Conservation (phyloP, 2,888 invertebrate species). For the Cybosia mesomella region DNA sequence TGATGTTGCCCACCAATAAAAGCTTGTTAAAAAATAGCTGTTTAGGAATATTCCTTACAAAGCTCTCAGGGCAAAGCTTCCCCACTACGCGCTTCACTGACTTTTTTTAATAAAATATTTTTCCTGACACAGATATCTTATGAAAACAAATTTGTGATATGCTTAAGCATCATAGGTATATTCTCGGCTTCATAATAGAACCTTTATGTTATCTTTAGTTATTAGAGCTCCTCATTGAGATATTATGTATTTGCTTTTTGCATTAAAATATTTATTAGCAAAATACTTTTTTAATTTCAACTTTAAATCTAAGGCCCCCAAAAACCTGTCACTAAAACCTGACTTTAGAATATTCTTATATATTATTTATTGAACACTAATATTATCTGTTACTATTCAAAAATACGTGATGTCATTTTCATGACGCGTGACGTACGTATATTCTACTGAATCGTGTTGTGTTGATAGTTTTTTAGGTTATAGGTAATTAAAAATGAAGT, state of each 20-base stretch:
- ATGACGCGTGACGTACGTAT: too few relatives aligned
- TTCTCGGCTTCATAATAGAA: conserved; percentile 7
- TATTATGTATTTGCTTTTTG: conserved; percentile 1
- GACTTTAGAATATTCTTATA: too few relatives aligned
- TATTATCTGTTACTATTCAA: too few relatives aligned
- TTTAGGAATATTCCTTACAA: conserved; percentile 41
- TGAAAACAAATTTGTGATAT: conserved; percentile 25
- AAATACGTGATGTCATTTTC: too few relatives aligned
- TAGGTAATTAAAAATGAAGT: too few relatives aligned
- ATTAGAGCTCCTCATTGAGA: neutral
- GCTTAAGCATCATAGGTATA: conserved; percentile 14
- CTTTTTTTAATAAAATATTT: conserved; percentile 57
- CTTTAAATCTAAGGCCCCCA: too few relatives aligned
- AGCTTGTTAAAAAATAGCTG: conserved; percentile 21
- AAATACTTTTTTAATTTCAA: neutral
- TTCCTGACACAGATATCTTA: conserved; percentile 41
- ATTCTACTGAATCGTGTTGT: too few relatives aligned
- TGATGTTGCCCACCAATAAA: conserved; percentile 27
- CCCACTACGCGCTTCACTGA: conserved; percentile 58
- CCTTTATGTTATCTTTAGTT: conserved; percentile 13
- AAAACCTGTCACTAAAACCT: too few relatives aligned
- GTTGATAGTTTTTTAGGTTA: too few relatives aligned
- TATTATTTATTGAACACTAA: too few relatives aligned
- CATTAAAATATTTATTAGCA: neutral
- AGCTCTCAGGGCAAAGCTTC: conserved; percentile 53